Base-by-base conservation (phyloP, 2,797 vertebrate genomes). In the Gymnocypris eckloni region DNA sequence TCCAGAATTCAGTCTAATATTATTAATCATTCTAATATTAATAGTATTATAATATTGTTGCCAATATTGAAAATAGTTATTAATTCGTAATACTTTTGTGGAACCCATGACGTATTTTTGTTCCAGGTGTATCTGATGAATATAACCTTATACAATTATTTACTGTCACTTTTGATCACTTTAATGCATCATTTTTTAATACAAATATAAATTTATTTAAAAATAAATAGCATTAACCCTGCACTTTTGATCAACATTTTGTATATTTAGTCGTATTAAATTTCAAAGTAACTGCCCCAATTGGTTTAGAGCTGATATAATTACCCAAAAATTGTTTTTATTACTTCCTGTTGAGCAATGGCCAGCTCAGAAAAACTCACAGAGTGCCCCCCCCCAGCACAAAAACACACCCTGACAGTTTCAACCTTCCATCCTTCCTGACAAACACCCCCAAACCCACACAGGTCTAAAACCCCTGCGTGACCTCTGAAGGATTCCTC, bases 401-500 rank as follows among this genome's bases (percentile, higher is more conserved):
- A 59, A 59, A 59, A 11, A 56, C 54, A 10, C 79, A 56, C 41
- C 48, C 41, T 33, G 70, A 16, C 52, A 50, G 70, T 73, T 72
- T 70, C 12, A 70, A 37, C 28, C 50, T 67, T 48, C 1, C 6
- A 59, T 72, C 45, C 41, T 39, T 61, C 73, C 9, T 2, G 33
- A 77, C 15, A 41, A 41, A 41, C 6, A 41, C 39, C 39, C 0
- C 7, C 39, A 8, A 41, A 41, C 39, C 39, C 6, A 41, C 39
- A 41, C 6, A 67, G 15, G 15, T 67, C 73, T 18, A 76, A 48
- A 75, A 10, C 73, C 22, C 45, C 72, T 76, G 43, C 6, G 3
- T 69, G 61, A 61, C 54, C 70, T 73, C 82, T 76, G 43, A 76
- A 66, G 72, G 59, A 79, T 79, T 85, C 75, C 75, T 85, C 50